Percentiles rank a stretch among this genome's conserved stretches.
These are phyloP conservation scores for Zaprionus camerounensis DNA, from an alignment of 1,140 invertebrate genomes.

Conservation along the genomic window DNA sequence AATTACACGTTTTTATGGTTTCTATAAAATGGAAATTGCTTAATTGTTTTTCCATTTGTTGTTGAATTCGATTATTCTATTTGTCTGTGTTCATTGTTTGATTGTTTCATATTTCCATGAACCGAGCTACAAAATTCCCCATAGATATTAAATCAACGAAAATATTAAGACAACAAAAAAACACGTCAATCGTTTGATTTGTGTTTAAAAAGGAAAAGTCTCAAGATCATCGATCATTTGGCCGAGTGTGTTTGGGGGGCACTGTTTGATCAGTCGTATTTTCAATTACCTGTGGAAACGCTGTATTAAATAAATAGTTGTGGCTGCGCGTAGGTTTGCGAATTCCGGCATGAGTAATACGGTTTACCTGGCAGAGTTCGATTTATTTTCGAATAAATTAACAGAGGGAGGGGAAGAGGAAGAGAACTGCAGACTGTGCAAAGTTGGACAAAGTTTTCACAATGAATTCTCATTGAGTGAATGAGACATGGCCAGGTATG, in stretches of 20 bases:
- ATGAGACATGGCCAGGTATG: background rate
- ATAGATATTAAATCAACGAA: background rate
- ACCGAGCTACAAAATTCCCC: background rate
- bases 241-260: constrained; percentile 7
- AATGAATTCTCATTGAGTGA: constrained; percentile 22
- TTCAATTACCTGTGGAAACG: constrained; percentile 56
- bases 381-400: constrained; percentile 14
- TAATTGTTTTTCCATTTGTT: constrained; percentile 12
- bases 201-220: background rate
- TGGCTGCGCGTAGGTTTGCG: constrained; percentile 17
- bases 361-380: constrained; percentile 2
- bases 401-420: background rate
- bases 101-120: constrained; percentile 10
- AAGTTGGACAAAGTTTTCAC: constrained; percentile 11
- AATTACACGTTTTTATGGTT: constrained; percentile 26
- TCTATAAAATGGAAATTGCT: constrained; percentile 16
- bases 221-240: constrained; percentile 41
- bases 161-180: background rate
- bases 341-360: constrained; percentile 7
- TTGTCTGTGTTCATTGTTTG: background rate
- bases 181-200: background rate
- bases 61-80: background rate
- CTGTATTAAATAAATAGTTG: constrained; percentile 48
- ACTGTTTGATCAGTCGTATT: constrained; percentile 54
- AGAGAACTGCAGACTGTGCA: background rate